These are phyloP conservation scores for Tetragnatha montana DNA, from an alignment of 2,888 invertebrate genomes.

Conservation along the genomic window DNA sequence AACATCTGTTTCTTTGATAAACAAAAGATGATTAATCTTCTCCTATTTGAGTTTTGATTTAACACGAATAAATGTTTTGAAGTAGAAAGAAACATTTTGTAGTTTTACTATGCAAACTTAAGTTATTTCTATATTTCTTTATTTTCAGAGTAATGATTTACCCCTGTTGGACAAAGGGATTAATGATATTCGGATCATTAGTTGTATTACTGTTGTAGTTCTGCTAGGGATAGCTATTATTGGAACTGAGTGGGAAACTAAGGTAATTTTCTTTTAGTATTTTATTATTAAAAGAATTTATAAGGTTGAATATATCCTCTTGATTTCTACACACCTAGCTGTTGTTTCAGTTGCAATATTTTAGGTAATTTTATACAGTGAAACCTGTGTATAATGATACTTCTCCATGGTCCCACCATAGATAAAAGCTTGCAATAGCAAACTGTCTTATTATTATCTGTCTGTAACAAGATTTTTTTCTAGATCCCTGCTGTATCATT, in stretches of 20 bases:
- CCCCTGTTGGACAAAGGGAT: conserved; percentile 85
- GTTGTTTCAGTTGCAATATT: neutral
- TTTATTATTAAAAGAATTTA: too few relatives aligned
- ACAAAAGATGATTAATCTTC: too few relatives aligned
- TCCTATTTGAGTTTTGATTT: too few relatives aligned
- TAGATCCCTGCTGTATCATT: too few relatives aligned
- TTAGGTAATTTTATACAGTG: neutral
- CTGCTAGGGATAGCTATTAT: conserved; percentile 91
- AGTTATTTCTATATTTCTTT: neutral
- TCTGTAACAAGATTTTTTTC: too few relatives aligned
- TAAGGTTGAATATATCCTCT: neutral
- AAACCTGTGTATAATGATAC: neutral
- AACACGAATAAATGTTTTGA: too few relatives aligned
- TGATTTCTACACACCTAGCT: neutral
- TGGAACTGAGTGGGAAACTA: conserved; percentile 97
- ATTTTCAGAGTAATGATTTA: conserved; percentile 78
- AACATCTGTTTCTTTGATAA: too few relatives aligned
- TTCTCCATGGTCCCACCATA: too few relatives aligned
- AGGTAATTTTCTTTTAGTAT: conserved; percentile 80
- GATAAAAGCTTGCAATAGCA: too few relatives aligned
- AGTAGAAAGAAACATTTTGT: too few relatives aligned
- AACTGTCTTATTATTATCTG: too few relatives aligned
- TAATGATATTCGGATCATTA: conserved; percentile 90
- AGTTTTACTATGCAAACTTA: neutral
- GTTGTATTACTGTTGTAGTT: conserved; percentile 84